These are phyloP conservation scores for Gymnothorax reevesii DNA, from an alignment of 2,797 vertebrate genomes.

Conservation along the genomic window DNA sequence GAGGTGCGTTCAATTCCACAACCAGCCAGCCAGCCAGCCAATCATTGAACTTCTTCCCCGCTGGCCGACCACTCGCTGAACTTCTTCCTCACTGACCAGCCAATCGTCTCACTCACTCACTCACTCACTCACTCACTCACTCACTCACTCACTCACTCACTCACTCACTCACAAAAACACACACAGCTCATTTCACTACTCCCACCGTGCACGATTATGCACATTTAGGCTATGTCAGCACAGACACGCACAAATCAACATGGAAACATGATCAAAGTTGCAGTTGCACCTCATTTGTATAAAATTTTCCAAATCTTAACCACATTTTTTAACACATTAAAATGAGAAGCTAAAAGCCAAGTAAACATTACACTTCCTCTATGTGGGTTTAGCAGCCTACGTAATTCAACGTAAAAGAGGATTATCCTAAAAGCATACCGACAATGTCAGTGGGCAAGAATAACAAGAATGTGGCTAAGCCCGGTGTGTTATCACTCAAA, in stretches of 20 bases:
- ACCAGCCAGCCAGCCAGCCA: too few relatives aligned
- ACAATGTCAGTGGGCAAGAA: background rate
- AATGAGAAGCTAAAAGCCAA: background rate
- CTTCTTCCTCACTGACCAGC: too few relatives aligned
- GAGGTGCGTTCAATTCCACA: too few relatives aligned
- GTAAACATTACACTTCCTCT: background rate
- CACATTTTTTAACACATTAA: background rate
- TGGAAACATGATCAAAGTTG: background rate
- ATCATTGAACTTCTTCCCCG: too few relatives aligned
- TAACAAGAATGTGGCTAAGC: background rate
- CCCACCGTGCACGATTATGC: background rate
- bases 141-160: too few relatives aligned
- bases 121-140: too few relatives aligned
- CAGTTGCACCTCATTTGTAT: background rate
- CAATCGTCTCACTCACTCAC: too few relatives aligned
- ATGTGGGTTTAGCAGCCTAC: background rate
- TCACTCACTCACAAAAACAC: constrained; percentile 5
- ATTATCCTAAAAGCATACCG: too few relatives aligned
- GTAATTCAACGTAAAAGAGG: background rate
- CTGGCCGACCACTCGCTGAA: too few relatives aligned
- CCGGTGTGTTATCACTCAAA: background rate
- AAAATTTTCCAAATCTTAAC: background rate
- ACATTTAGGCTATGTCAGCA: background rate
- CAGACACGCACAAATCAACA: background rate
- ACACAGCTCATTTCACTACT: constrained; percentile 4